phyloP scores from a whole-genome alignment of 2,888 invertebrate species.

The Miltochrista miniata region DNA sequence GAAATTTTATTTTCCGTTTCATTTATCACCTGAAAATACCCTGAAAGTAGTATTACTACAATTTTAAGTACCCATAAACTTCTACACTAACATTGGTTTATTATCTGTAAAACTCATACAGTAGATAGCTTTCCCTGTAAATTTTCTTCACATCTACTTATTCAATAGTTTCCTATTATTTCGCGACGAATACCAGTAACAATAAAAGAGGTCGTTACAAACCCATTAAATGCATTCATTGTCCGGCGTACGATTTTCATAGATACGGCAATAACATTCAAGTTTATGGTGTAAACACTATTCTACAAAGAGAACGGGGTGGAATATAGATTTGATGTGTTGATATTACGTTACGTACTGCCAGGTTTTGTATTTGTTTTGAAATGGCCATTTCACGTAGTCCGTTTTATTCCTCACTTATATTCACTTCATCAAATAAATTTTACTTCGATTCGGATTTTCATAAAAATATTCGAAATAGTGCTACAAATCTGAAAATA shows the following conservation, averaged over 20 bases:
- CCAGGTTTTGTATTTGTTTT: constrained; percentile 3
- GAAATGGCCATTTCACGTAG: background rate
- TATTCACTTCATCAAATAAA: too few relatives aligned
- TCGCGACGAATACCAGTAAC: constrained; percentile 24
- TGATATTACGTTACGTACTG: background rate
- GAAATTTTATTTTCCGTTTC: constrained; percentile 2
- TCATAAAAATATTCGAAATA: too few relatives aligned
- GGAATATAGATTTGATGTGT: constrained; percentile 9
- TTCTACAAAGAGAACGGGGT: constrained; percentile 17
- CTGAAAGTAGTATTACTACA: constrained; percentile 1
- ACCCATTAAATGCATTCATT: constrained; percentile 29
- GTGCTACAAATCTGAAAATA: too few relatives aligned
- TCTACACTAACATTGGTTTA: constrained; percentile 7
- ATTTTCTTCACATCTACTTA: constrained; percentile 18
- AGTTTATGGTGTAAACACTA: constrained; percentile 28
- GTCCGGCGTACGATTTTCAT: constrained; percentile 28
- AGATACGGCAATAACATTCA: constrained; percentile 27
- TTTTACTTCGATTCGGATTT: too few relatives aligned
- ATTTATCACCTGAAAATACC: background rate
- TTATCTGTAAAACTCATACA: constrained; percentile 13
- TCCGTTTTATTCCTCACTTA: background rate
- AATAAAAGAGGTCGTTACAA: constrained; percentile 36
- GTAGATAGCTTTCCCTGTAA: constrained; percentile 13
- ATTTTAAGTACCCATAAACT: constrained; percentile 8
- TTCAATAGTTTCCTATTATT: constrained; percentile 13